These are phyloP conservation scores for Staurois parvus DNA, from an alignment of 2,797 vertebrate genomes.

Conservation along the genomic window DNA sequence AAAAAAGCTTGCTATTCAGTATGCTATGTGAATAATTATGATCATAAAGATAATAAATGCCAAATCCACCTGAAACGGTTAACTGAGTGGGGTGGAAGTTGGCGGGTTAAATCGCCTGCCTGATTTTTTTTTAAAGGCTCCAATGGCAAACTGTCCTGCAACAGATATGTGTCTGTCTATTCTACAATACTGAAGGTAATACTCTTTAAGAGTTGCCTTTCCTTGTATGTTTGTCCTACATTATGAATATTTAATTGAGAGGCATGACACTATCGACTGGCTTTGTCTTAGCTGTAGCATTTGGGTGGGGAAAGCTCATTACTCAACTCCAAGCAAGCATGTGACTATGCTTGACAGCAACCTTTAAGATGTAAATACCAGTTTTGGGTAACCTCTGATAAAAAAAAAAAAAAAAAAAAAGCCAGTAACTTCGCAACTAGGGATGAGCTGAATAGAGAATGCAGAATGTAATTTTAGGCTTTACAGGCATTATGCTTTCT, in stretches of 20 bases:
- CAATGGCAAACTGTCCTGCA: neutral
- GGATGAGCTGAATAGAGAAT: too few species aligned
- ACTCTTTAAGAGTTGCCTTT: too few species aligned
- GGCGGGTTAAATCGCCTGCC: neutral
- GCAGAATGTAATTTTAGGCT: neutral
- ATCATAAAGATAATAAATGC: neutral
- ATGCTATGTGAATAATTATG: neutral
- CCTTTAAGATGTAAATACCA: too few species aligned
- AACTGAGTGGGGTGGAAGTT: neutral
- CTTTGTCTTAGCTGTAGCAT: neutral
- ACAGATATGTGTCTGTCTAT: neutral
- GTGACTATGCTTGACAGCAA: too few species aligned
- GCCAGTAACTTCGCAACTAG: too few species aligned
- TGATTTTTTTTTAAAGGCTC: too few species aligned
- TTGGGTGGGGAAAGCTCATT: neutral
- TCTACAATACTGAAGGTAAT: too few species aligned
- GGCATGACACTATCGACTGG: neutral
- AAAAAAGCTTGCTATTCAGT: neutral
- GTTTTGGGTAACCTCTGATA: too few species aligned
- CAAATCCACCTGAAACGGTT: neutral
- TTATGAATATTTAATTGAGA: neutral
- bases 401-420: too few species aligned
- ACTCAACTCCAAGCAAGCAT: too few species aligned
- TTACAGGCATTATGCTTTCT: neutral
- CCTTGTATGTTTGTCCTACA: too few species aligned